phyloP scores from a whole-genome alignment of 2,797 vertebrate species.

The Thunnus albacares region DNA sequence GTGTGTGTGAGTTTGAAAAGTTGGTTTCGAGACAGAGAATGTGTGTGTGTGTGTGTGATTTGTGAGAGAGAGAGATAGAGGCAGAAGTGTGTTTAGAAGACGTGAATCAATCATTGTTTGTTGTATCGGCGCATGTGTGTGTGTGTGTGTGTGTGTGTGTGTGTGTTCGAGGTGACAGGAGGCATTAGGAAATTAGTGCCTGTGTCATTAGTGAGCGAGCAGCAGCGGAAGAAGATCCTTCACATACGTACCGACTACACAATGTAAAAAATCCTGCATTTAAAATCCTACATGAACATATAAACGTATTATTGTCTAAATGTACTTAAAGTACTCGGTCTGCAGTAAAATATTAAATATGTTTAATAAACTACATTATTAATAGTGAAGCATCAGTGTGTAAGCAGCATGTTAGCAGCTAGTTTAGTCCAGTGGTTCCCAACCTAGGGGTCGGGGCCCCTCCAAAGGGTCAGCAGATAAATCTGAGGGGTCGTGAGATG shows the following conservation, averaged over 20 bases:
- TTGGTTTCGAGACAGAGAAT: conserved; percentile 39
- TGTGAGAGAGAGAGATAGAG: conserved; percentile 31
- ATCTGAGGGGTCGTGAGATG: no score
- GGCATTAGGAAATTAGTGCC: conserved; percentile 57
- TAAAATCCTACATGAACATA: no score
- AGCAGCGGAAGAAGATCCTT: background rate
- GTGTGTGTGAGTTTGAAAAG: conserved; percentile 45
- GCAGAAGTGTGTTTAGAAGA: conserved; percentile 44
- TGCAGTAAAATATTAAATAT: no score
- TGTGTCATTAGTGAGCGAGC: conserved; percentile 47
- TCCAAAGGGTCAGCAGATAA: no score
- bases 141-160: conserved; percentile 29
- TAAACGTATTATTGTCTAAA: no score
- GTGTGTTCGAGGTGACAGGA: conserved; percentile 31
- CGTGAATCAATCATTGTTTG: conserved; percentile 56
- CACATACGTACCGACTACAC: no score
- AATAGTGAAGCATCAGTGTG: no score
- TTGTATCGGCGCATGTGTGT: background rate
- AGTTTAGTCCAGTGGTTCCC: no score
- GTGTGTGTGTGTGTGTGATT: conserved; percentile 27
- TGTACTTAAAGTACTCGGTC: no score
- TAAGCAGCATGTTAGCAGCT: no score
- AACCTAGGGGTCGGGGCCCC: no score
- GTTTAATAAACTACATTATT: no score
- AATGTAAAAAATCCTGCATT: background rate